A percentile compares a stretch with the other conserved stretches of the same genome.
phyloP scores from a whole-genome alignment of 2,113 vertebrate genomes.

The Talpa occidentalis region DNA sequence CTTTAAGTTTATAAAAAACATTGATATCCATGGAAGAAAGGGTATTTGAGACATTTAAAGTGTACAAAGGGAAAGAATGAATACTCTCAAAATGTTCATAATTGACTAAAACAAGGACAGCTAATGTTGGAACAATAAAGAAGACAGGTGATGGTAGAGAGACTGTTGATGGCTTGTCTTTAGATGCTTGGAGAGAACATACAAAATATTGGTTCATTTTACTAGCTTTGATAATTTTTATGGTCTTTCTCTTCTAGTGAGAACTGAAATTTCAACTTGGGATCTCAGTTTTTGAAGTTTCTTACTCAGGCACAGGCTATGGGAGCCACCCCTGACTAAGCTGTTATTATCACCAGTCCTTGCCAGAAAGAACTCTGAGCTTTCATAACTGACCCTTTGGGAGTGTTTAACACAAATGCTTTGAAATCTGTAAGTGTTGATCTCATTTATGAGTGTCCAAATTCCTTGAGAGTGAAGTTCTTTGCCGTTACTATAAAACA shows the following conservation, averaged over 20 bases:
- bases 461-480: constrained; percentile 73
- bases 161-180: not conserved
- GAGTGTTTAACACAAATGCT: constrained; percentile 61
- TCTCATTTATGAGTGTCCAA: constrained; percentile 75
- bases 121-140: not conserved
- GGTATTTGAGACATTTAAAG: constrained; percentile 40
- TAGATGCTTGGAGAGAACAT: not conserved
- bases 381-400: constrained; percentile 53
- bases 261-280: constrained; percentile 37
- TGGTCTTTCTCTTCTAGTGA: constrained; percentile 46
- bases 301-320: constrained; percentile 37
- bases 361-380: constrained; percentile 65
- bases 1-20: constrained; percentile 42
- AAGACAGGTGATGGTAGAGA: not conserved
- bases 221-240: constrained; percentile 31
- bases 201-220: constrained; percentile 47
- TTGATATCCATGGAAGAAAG: constrained; percentile 22
- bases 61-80: not conserved
- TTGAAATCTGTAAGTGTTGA: constrained; percentile 73
- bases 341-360: constrained; percentile 61
- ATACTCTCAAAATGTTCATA: constrained; percentile 10
- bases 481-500: constrained; percentile 75
- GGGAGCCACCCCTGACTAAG: constrained; percentile 16
- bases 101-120: not conserved
- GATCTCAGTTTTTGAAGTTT: constrained; percentile 56